phyloP scores from a whole-genome alignment of 2,888 invertebrate species.

The Chrysopilus asiliformis region DNA sequence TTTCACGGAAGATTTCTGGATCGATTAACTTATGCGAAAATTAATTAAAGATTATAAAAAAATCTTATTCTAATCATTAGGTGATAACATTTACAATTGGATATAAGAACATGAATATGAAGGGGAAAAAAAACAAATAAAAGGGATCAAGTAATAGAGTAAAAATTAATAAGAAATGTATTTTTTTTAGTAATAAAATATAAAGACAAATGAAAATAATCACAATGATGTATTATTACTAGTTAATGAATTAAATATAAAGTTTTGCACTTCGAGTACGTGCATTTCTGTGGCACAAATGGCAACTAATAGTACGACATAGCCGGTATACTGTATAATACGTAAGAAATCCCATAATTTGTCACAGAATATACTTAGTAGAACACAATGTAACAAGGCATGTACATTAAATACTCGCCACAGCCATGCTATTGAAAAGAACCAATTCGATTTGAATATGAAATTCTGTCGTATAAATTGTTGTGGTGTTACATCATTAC shows the following conservation, averaged over 20 bases:
- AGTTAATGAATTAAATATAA: slow-evolving; percentile 38
- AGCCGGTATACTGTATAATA: slow-evolving; percentile 56
- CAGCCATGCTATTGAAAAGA: slow-evolving; percentile 56
- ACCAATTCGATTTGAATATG: slow-evolving; percentile 56
- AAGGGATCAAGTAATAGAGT: too few relatives aligned
- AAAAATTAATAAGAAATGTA: too few relatives aligned
- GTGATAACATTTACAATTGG: too few relatives aligned
- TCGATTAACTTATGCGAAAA: too few relatives aligned
- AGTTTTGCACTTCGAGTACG: slow-evolving; percentile 45
- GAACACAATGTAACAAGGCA: slow-evolving; percentile 56
- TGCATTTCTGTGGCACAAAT: slow-evolving; percentile 62
- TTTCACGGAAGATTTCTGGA: too few relatives aligned
- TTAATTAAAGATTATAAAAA: too few relatives aligned
- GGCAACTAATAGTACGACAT: slow-evolving; percentile 49
- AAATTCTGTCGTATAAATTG: slow-evolving; percentile 42
- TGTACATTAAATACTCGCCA: slow-evolving; percentile 74
- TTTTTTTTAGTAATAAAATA: too few relatives aligned
- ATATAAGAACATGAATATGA: too few relatives aligned
- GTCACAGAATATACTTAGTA: slow-evolving; percentile 68
- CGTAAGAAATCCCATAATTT: slow-evolving; percentile 65
- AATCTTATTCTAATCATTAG: too few relatives aligned
- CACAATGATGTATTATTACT: slow-evolving; percentile 35
- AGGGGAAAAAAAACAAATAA: too few relatives aligned
- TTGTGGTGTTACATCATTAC: slow-evolving; percentile 41
- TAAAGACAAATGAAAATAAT: too few relatives aligned